Evolutionary conservation across 2,888 invertebrate species (phyloP).

Genomic region (Piscicola geometra): DNA sequence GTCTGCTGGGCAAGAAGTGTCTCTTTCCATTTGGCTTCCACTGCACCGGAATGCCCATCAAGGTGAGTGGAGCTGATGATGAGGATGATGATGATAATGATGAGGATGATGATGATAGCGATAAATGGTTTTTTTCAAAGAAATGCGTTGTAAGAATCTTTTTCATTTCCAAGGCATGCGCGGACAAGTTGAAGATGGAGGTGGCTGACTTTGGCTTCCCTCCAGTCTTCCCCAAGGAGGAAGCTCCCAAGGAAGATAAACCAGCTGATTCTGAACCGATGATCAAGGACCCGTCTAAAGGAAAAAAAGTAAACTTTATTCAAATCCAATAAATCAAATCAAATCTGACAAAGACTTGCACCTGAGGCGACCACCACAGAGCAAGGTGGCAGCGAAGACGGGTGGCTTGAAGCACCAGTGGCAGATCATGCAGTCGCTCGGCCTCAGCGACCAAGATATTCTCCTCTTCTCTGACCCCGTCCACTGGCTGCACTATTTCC

Average conservation of each 20-base stretch:
- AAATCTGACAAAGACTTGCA: too few species aligned
- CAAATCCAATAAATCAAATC: neutral
- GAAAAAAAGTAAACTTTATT: constrained; percentile 64
- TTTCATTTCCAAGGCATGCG: constrained; percentile 68
- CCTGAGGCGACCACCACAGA: constrained; percentile 59
- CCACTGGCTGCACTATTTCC: constrained; percentile 96
- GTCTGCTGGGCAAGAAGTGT: constrained; percentile 82
- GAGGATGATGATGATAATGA: too few species aligned
- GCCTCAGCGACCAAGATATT: constrained; percentile 84
- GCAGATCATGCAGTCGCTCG: constrained; percentile 95
- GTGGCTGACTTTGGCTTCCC: constrained; percentile 86
- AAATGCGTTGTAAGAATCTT: too few species aligned
- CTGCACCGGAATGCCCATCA: constrained; percentile 99
- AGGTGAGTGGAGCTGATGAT: constrained; percentile 60
- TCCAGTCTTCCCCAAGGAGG: constrained; percentile 73
- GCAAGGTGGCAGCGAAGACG: constrained; percentile 88
- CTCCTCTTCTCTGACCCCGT: constrained; percentile 78
- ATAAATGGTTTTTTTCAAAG: too few species aligned
- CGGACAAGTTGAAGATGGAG: constrained; percentile 91
- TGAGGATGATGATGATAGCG: too few species aligned
- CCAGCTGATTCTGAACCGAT: constrained; percentile 51
- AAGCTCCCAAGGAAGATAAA: constrained; percentile 56
- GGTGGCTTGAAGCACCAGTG: constrained; percentile 88
- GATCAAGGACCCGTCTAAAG: constrained; percentile 80
- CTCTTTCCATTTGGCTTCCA: constrained; percentile 97